These are phyloP conservation scores for Pocillopora meandrina DNA, from an alignment of 92 coral and sea anemone genomes.

Conservation along the genomic window DNA sequence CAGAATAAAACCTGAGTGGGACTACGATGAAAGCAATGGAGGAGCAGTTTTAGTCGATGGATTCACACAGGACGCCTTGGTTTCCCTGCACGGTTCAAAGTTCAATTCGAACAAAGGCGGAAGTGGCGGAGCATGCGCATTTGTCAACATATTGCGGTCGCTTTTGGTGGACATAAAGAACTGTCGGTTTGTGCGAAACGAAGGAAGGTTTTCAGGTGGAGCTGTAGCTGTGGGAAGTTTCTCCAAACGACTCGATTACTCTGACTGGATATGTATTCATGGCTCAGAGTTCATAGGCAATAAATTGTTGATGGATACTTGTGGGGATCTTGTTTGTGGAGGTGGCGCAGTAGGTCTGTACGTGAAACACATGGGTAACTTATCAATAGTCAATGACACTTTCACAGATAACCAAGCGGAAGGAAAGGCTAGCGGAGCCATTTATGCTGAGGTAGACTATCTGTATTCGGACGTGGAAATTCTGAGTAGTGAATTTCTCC, in stretches of 20 bases:
- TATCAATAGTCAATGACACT: background rate
- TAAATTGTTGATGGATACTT: background rate
- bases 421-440: conserved; percentile 2
- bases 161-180: conserved; percentile 11
- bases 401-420: conserved; percentile 11
- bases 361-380: background rate
- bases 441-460: background rate
- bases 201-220: conserved; percentile 17
- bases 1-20: background rate
- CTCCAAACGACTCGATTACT: background rate
- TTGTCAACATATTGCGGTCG: background rate
- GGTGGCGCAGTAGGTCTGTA: conserved; percentile 24
- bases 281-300: conserved; percentile 16
- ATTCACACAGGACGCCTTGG: conserved; percentile 12
- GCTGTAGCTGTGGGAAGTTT: conserved; percentile 25
- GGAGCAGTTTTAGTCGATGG: conserved; percentile 25
- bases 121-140: conserved; percentile 31
- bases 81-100: conserved; percentile 16
- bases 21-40: conserved; percentile 4
- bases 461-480: background rate
- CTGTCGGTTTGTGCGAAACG: conserved; percentile 11
- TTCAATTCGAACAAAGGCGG: conserved; percentile 11
- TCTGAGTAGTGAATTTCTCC: conserved; percentile 6
- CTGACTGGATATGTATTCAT: background rate
- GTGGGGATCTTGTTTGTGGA: background rate